phyloP scores from a whole-genome alignment of 2,797 vertebrate genomes.

The Chloroceryle amazona region DNA sequence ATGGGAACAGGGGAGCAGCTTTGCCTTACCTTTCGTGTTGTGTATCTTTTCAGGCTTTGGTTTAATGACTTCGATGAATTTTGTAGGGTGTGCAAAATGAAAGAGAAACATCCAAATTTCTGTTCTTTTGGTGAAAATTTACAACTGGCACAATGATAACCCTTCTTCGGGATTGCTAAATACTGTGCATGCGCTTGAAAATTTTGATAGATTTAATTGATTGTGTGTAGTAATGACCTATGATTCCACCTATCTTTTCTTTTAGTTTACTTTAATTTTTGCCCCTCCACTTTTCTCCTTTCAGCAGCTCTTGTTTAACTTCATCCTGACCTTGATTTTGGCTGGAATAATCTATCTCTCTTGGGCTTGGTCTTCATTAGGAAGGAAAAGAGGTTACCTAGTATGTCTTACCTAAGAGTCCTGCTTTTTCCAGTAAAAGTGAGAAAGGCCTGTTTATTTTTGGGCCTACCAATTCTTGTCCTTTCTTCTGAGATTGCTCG shows the following conservation, averaged over 20 bases:
- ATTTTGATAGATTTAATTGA: not conserved
- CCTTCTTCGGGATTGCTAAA: not conserved
- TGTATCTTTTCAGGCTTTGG: not conserved
- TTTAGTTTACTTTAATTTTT: slow-evolving; percentile 21
- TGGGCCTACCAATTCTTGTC: slow-evolving; percentile 24
- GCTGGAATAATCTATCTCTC: not conserved
- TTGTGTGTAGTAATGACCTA: not conserved
- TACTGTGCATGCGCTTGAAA: not conserved
- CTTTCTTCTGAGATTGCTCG: slow-evolving; percentile 31
- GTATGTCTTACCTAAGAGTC: slow-evolving; percentile 18
- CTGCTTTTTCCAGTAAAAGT: not conserved
- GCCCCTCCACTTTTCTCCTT: not conserved
- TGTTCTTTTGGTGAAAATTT: not conserved
- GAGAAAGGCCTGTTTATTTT: slow-evolving; percentile 34
- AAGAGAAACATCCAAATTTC: not conserved
- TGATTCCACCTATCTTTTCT: not conserved
- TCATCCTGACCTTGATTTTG: not conserved
- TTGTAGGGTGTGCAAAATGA: not conserved
- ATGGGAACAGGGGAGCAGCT: not conserved
- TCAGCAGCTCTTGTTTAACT: slow-evolving; percentile 1
- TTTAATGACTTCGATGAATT: not conserved
- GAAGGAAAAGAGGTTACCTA: slow-evolving; percentile 26
- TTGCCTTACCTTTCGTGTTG: not conserved
- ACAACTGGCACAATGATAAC: not conserved
- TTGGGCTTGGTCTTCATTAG: not conserved